Evolutionary conservation across 2,113 vertebrate genomes (phyloP), one percentile per base, ranked within the genome.

Genomic region (Tupaia chinensis): DNA sequence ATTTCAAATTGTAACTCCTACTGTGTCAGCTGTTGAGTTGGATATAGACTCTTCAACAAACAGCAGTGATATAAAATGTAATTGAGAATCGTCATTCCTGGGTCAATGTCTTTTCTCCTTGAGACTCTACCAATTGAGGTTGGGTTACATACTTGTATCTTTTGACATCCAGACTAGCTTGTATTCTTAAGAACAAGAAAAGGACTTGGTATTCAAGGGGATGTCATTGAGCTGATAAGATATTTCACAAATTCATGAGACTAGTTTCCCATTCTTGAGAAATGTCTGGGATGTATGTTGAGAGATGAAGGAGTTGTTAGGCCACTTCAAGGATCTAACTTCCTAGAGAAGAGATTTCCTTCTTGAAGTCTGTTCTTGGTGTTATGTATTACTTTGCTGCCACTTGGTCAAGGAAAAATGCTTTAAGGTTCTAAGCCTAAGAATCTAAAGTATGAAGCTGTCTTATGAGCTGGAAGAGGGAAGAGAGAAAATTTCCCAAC

Each of bases 391-490:
- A 89, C 44, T 91, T 95, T 68, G 11, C 34, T 97, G 90, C 27
- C 84, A 68, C 60, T 92, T 77, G 80, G 80, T 97, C 92, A 97
- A 96, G 93, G 89, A 44, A 95, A 95, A 87, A 70, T 61, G 20
- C 16, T 84, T 89, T 70, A 93, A 79, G 15, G 32, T 93, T 96
- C 56, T 76, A 89, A 70, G 54, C 32, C 77, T 93, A 91, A 96
- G 14, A 91, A 32, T 94, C 83, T 66, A 88, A 86, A 27, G 27
- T 70, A 68, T 89, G 32, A 76, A 54, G 53, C 70, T 89, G 9
- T 78, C 85, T 90, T 34, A 19, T 53, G 16, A 83, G 22, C 25
- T 89, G 61, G 19, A 94, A 93, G 32, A 34, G 89, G 27, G n/a
- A 93, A 91, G 63, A 87, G 69, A 92, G 34, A 91, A 91, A 25